Percentiles rank a stretch among this genome's conserved stretches.
phyloP scores from a whole-genome alignment of 2,113 vertebrate genomes.

The Percina caprodes region DNA sequence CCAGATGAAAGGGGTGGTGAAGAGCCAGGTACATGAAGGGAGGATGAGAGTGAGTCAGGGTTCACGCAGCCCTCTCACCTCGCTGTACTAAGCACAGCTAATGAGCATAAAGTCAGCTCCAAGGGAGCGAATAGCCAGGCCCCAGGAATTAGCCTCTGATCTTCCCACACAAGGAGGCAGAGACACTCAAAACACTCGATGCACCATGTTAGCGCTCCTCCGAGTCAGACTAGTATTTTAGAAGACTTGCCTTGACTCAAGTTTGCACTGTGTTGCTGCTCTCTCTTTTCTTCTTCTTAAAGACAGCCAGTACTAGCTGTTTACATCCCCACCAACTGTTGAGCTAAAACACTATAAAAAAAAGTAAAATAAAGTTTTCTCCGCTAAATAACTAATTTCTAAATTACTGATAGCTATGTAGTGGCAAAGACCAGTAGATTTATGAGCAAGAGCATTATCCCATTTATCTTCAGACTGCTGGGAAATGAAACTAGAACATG shows the following conservation, averaged over 20 bases:
- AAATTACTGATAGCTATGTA: neutral
- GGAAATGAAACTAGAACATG: neutral
- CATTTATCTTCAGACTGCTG: neutral
- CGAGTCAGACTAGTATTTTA: conserved; percentile 10
- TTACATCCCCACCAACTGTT: conserved; percentile 4
- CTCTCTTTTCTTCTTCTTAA: conserved; percentile 9
- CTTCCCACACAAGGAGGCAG: conserved; percentile 62
- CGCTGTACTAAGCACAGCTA: conserved; percentile 78
- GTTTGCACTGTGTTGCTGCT: conserved; percentile 7
- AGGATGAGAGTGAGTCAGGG: conserved; percentile 69
- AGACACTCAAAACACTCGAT: conserved; percentile 48
- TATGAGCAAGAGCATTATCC: neutral
- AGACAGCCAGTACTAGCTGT: conserved; percentile 2
- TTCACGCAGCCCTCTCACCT: conserved; percentile 57
- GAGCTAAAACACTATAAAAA: conserved; percentile 1
- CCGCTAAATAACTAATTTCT: neutral
- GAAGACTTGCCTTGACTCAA: conserved; percentile 13
- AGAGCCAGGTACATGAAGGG: conserved; percentile 71
- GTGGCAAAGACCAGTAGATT: neutral
- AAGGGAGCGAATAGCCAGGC: conserved; percentile 53
- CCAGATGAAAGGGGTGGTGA: conserved; percentile 73
- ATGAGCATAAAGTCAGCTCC: conserved; percentile 75
- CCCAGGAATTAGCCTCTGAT: conserved; percentile 74
- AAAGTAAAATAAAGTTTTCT: neutral
- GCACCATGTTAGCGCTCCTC: conserved; percentile 19